These are phyloP conservation scores for Zhuqinia jingwanae DNA, from an alignment of 2,888 invertebrate species.

Conservation along the genomic window DNA sequence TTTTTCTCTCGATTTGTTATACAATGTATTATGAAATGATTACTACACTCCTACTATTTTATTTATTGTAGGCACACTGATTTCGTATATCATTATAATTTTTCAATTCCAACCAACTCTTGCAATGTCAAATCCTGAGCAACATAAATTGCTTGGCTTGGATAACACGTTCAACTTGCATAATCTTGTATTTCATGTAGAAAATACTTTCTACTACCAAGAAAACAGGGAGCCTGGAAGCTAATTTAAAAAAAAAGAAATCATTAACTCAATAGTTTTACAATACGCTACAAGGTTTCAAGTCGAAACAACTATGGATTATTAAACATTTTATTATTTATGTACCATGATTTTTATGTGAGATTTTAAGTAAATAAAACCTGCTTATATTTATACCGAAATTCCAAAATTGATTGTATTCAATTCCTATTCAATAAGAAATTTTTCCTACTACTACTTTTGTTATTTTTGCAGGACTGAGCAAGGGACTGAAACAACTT, in stretches of 20 bases:
- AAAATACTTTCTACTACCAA: conserved; percentile 51
- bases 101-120: conserved; percentile 76
- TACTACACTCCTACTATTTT: too few species aligned
- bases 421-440: too few species aligned
- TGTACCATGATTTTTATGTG: background rate
- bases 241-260: too few species aligned
- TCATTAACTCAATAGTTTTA: background rate
- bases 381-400: background rate
- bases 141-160: conserved; percentile 26
- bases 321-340: background rate
- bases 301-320: too few species aligned
- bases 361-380: background rate
- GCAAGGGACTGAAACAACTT: too few species aligned
- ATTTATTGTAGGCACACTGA: conserved; percentile 72
- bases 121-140: conserved; percentile 48
- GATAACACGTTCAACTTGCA: background rate
- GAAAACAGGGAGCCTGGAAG: conserved; percentile 14
- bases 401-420: too few species aligned
- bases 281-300: too few species aligned
- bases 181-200: conserved; percentile 56
- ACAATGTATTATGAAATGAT: too few species aligned
- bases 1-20: conserved; percentile 9
- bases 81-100: conserved; percentile 77
- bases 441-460: too few species aligned
- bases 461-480: too few species aligned